Evolutionary conservation across 2,797 vertebrate species (phyloP).

Genomic region (Lutjanus argentimaculatus): DNA sequence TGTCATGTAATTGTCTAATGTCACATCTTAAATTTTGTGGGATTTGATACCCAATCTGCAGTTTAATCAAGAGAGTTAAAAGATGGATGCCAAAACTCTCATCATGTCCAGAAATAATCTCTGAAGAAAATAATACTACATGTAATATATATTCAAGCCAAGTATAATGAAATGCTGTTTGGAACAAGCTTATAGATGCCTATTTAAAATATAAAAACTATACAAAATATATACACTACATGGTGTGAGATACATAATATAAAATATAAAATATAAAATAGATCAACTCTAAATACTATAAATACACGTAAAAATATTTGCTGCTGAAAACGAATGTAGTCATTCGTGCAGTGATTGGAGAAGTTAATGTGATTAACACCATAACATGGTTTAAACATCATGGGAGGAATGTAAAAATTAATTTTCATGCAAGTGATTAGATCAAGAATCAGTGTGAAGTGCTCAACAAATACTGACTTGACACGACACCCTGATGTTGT

Average conservation of each 20-base stretch:
- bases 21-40: background rate
- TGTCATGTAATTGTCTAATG: background rate
- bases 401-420: background rate
- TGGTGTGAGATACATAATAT: too few species aligned
- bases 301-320: too few species aligned
- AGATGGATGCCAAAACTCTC: background rate
- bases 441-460: constrained; percentile 1
- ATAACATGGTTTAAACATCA: background rate
- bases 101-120: background rate
- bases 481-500: background rate
- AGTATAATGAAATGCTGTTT: too few species aligned
- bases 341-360: too few species aligned
- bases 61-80: background rate
- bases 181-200: too few species aligned
- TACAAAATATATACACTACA: too few species aligned
- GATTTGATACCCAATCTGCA: background rate
- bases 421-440: background rate
- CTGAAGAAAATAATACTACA: background rate
- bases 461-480: background rate
- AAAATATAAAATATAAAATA: too few species aligned
- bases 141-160: background rate
- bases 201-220: too few species aligned
- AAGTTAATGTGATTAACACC: background rate
- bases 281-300: too few species aligned
- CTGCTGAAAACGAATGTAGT: too few species aligned